phyloP scores from a whole-genome alignment of 2,797 vertebrate species.

The Chloroceryle amazona region DNA sequence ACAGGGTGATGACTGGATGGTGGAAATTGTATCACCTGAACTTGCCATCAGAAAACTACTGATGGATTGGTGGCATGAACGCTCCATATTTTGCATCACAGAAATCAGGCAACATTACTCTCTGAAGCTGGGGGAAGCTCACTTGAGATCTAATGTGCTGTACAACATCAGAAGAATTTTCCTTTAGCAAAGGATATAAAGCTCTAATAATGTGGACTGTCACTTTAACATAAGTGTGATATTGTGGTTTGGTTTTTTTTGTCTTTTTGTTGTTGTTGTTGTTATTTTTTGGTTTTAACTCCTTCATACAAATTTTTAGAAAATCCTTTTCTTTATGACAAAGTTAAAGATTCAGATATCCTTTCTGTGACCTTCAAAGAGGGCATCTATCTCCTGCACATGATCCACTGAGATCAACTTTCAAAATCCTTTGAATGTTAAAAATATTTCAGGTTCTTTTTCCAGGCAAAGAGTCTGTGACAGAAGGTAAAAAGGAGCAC shows the following conservation, averaged over 20 bases:
- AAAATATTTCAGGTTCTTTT: constrained; percentile 62
- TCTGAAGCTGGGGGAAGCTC: neutral
- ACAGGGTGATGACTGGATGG: neutral
- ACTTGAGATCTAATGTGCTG: neutral
- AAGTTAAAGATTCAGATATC: neutral
- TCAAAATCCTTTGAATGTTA: constrained; percentile 43
- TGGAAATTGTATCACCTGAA: neutral
- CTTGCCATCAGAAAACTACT: neutral
- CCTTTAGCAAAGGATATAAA: neutral
- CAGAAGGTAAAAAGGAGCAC: constrained; percentile 67
- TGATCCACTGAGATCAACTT: constrained; percentile 43
- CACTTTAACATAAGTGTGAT: neutral
- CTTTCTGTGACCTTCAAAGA: constrained; percentile 30
- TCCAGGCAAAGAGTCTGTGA: constrained; percentile 56
- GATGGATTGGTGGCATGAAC: neutral
- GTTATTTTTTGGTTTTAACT: neutral
- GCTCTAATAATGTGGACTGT: neutral
- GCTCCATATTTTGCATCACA: neutral
- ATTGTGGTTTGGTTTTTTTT: neutral
- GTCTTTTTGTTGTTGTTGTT: too few species aligned
- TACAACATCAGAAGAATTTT: neutral
- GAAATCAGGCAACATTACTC: neutral
- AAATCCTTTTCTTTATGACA: neutral
- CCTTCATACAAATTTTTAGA: neutral
- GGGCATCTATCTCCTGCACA: neutral